Conservation (phyloP, 2,888 invertebrate genomes). For the Callimorpha dominula region DNA sequence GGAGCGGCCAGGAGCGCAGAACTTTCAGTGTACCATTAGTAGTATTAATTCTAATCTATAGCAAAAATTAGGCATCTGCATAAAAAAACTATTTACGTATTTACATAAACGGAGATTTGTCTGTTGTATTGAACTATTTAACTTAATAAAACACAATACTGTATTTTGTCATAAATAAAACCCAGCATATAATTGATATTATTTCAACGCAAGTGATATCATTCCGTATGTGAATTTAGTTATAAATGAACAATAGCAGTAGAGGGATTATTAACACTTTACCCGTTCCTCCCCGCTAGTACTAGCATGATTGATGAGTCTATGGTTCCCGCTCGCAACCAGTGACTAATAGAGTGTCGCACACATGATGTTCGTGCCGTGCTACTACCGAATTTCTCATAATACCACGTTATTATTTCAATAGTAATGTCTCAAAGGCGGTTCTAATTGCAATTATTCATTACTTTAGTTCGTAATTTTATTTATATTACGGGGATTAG, state of each 20-base stretch:
- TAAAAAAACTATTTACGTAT: too few relatives aligned
- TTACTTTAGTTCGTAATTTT: constrained; percentile 15
- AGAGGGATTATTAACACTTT: constrained; percentile 82
- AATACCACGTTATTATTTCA: constrained; percentile 48
- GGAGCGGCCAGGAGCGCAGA: too few relatives aligned
- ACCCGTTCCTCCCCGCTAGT: constrained; percentile 59
- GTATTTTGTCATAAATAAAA: constrained; percentile 1
- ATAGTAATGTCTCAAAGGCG: constrained; percentile 47
- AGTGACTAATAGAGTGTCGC: constrained; percentile 81
- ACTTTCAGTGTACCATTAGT: too few relatives aligned
- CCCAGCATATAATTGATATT: constrained; percentile 15
- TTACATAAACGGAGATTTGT: too few relatives aligned
- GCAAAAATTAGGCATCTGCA: too few relatives aligned
- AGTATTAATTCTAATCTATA: too few relatives aligned
- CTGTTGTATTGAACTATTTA: background rate
- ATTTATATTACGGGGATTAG: constrained; percentile 8
- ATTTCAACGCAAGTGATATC: constrained; percentile 38
- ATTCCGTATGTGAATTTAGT: constrained; percentile 53
- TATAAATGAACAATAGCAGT: constrained; percentile 75
- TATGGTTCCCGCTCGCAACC: constrained; percentile 46
- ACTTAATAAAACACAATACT: background rate
- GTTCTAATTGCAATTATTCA: constrained; percentile 40
- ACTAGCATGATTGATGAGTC: constrained; percentile 78
- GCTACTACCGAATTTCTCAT: constrained; percentile 46
- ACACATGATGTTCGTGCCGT: constrained; percentile 73